Evolutionary conservation across 2,888 invertebrate genomes (phyloP).

Genomic region (Tryphoninae sp.): DNA sequence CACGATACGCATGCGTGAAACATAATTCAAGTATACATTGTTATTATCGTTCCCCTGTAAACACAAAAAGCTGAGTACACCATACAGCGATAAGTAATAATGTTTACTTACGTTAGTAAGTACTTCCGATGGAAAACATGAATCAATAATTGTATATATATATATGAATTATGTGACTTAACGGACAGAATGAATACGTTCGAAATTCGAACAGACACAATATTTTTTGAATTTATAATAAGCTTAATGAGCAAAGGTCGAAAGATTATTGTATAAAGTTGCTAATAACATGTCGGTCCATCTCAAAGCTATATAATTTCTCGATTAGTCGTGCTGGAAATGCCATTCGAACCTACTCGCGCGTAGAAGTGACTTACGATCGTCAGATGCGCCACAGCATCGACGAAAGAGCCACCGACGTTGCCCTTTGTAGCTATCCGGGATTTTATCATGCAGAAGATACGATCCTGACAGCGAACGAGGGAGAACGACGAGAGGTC

Average conservation of each 20-base stretch:
- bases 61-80: too few species aligned
- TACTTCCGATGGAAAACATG: too few species aligned
- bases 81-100: too few species aligned
- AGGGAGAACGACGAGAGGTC: constrained; percentile 8
- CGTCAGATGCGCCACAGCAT: constrained; percentile 4
- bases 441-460: constrained; percentile 39
- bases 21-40: too few species aligned
- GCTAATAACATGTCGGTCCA: constrained; percentile 27
- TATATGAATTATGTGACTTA: neutral
- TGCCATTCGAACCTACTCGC: constrained; percentile 37
- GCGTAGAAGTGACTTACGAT: neutral
- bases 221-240: neutral
- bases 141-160: too few species aligned
- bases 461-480: constrained; percentile 4
- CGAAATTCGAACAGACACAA: neutral
- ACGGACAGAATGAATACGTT: neutral
- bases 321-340: constrained; percentile 41
- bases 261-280: constrained; percentile 28
- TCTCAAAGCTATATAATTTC: constrained; percentile 32
- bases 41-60: too few species aligned
- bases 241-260: neutral
- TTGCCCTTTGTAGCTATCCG: constrained; percentile 57
- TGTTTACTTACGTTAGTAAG: too few species aligned
- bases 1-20: too few species aligned
- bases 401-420: neutral